A percentile compares a stretch with the other conserved stretches of the same genome.
phyloP scores from a whole-genome alignment of 1,140 invertebrate species.

The Hydropsyche tenuis region DNA sequence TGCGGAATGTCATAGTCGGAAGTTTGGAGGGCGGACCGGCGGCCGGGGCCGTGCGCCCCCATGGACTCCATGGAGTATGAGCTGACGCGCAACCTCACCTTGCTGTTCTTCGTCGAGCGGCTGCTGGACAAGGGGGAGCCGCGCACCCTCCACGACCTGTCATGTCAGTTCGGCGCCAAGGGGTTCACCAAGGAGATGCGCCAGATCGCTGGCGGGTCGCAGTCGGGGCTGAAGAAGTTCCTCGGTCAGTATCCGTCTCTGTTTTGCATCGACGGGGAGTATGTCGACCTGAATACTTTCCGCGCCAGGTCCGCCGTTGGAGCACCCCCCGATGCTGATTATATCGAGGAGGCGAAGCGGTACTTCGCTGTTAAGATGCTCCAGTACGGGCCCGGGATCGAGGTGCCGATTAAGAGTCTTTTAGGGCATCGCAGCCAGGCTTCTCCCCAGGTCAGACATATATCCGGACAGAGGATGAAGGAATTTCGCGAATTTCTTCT shows the following conservation, averaged over 20 bases:
- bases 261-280: slow-evolving; percentile 90
- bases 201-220: slow-evolving; percentile 92
- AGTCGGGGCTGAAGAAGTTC: slow-evolving; percentile 92
- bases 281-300: slow-evolving; percentile 83
- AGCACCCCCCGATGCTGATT: slow-evolving; percentile 74
- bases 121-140: slow-evolving; percentile 93
- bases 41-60: slow-evolving; percentile 60
- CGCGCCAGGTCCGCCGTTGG: slow-evolving; percentile 61
- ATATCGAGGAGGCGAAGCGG: slow-evolving; percentile 90
- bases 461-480: slow-evolving; percentile 91
- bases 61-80: slow-evolving; percentile 96
- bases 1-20: neutral
- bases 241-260: slow-evolving; percentile 89
- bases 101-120: slow-evolving; percentile 95
- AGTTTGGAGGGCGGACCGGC: neutral
- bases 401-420: slow-evolving; percentile 92
- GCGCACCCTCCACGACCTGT: slow-evolving; percentile 92
- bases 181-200: slow-evolving; percentile 95
- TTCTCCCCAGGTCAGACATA: slow-evolving; percentile 92
- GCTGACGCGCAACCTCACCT: slow-evolving; percentile 89
- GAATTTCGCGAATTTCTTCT: slow-evolving; percentile 92
- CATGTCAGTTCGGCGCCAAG: slow-evolving; percentile 95
- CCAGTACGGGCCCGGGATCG: slow-evolving; percentile 87
- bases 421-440: slow-evolving; percentile 93
- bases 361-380: slow-evolving; percentile 92